Evolutionary conservation across 2,797 vertebrate species (phyloP).

Genomic region (Siniperca scherzeri): DNA sequence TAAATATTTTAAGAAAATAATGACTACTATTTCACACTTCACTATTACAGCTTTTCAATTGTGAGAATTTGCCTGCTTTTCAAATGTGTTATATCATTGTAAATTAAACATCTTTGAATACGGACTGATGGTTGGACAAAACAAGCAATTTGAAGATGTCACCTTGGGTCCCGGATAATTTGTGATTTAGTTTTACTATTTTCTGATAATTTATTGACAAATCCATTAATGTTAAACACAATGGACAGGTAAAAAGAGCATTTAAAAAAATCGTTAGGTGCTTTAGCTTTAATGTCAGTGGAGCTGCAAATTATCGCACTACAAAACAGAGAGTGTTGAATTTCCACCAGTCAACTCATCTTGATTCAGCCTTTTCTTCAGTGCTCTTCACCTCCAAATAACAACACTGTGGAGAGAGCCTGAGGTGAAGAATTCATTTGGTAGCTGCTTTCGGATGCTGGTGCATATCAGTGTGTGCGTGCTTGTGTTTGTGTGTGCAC

Average conservation of each 20-base stretch:
- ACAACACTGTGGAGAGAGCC: conserved; percentile 35
- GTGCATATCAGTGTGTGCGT: conserved; percentile 26
- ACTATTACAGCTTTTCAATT: not conserved
- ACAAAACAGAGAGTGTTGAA: not conserved
- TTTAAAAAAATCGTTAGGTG: no score
- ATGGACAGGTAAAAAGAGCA: not conserved
- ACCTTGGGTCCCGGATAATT: no score
- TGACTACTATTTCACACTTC: not conserved
- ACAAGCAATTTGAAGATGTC: not conserved
- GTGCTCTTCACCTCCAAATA: conserved; percentile 27
- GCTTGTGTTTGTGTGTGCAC: conserved; percentile 29
- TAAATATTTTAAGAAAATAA: not conserved
- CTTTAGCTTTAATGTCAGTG: not conserved
- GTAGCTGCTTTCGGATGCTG: conserved; percentile 39
- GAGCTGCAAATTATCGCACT: not conserved
- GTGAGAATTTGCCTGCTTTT: not conserved
- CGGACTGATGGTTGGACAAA: not conserved
- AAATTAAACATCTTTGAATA: not conserved
- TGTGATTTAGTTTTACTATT: not conserved
- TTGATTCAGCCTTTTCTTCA: conserved; percentile 19
- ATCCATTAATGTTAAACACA: not conserved
- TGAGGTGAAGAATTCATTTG: conserved; percentile 52
- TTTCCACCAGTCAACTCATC: conserved; percentile 10
- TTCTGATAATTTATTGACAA: not conserved
- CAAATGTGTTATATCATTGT: not conserved